Base-by-base conservation (phyloP, 1,140 invertebrate species). In the Tyrophagus putrescentiae region DNA sequence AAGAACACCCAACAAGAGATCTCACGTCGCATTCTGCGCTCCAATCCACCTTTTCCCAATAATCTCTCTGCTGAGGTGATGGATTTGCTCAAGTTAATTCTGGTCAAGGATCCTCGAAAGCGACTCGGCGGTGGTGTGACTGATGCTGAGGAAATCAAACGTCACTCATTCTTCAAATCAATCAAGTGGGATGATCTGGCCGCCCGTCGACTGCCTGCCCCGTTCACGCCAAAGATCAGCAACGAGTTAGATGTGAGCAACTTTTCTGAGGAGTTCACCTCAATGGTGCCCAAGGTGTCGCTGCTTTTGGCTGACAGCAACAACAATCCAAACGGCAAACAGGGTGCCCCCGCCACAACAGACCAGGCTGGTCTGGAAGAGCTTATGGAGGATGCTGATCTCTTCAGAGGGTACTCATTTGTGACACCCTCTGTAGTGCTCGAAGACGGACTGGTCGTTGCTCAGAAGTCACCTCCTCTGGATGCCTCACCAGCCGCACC, bases 391-490 rank as follows among this genome's bases (percentile, higher is more conserved):
- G 82, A 82, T 64, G 85, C 90, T 65, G 87, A 86, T 70, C 78
- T 93, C 34, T 97, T 94, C 71, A 81, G 85, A 82, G 87, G 89
- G 32, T 98, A 96, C 70, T 95, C 91, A 0, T 98, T 90, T 73
- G 85, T 97, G 28, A 85, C 93, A 0, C 93, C 93, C 1, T 92
- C 89, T 62, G 81, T 93, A 57, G 72, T 91, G 45, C 89, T 92
- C 70, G 82, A 82, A 45, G 84, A 87, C 66, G 91, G 92, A 69
- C 78, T 83, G 11, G 45, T 48, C 7, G 23, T 7, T 48, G 45
- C 45, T 6, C 45, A 80, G 90, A 62, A 85, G 81, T 57, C 79
- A 83, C 64, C 80, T 84, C 65, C 77, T 84, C 29, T 77, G 53
- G 11, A 57, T 45, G 71, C 72, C 42, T 64, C 25, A 7, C 6